These are phyloP conservation scores for Ptilorrhoa leucosticta DNA, from an alignment of 2,113 vertebrate species.

Conservation along the genomic window DNA sequence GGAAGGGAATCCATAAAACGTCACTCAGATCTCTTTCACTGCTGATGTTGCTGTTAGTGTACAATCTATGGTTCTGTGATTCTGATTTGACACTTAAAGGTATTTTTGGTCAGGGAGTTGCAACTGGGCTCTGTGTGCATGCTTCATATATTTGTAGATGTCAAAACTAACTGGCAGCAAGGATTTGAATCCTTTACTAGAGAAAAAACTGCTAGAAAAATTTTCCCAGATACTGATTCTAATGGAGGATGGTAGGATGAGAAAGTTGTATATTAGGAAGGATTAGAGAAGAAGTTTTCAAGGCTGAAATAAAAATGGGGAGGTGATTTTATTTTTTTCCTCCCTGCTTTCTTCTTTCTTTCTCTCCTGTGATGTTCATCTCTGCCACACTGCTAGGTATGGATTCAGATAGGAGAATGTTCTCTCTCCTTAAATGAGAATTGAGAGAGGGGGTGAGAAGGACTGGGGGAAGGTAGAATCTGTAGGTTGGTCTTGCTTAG, in stretches of 20 bases:
- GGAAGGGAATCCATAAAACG: not conserved
- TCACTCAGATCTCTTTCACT: not conserved
- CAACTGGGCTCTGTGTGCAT: not conserved
- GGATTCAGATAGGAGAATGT: not conserved
- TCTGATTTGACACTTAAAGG: not conserved
- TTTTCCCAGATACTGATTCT: not conserved
- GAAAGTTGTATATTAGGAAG: not conserved
- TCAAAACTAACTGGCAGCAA: not conserved
- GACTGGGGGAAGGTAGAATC: conserved; percentile 13
- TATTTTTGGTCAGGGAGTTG: not conserved
- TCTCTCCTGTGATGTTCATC: not conserved
- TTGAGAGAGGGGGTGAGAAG: not conserved
- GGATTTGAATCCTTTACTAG: not conserved
- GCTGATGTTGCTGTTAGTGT: not conserved
- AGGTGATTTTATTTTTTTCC: not conserved
- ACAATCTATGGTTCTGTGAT: not conserved
- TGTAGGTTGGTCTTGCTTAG: conserved; percentile 15
- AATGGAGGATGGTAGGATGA: not conserved
- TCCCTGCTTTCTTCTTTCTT: not conserved
- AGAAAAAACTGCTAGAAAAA: not conserved
- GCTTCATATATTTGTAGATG: not conserved
- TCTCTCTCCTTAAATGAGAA: not conserved
- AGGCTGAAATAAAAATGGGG: not conserved
- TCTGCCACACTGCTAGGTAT: not conserved
- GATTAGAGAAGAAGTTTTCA: not conserved